phyloP scores from a whole-genome alignment of 2,113 vertebrate genomes.

The Athene noctua region DNA sequence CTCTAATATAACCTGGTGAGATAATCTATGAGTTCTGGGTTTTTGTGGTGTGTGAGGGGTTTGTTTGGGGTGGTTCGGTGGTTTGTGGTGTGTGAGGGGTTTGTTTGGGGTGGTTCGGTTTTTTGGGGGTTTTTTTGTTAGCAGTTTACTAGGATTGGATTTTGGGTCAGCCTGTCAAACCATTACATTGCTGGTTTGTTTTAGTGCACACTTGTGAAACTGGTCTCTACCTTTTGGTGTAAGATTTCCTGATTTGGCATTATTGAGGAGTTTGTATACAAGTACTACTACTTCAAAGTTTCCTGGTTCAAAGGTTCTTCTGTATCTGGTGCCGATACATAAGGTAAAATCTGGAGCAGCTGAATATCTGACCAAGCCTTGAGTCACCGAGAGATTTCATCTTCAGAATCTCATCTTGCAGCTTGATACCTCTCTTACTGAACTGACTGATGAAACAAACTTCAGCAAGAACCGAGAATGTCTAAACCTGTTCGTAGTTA shows the following conservation, averaged over 20 bases:
- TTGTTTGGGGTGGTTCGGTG: too few relatives aligned
- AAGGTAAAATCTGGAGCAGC: background rate
- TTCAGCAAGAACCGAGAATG: conserved; percentile 9
- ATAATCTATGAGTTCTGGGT: background rate
- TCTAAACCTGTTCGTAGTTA: conserved; percentile 58
- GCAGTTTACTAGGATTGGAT: background rate
- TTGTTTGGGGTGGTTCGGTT: background rate
- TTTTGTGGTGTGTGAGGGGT: background rate
- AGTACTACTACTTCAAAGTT: background rate
- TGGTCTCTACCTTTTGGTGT: background rate
- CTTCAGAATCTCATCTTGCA: background rate
- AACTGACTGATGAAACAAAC: background rate
- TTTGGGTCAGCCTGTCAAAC: background rate
- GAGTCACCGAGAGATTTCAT: conserved; percentile 21
- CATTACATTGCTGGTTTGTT: background rate
- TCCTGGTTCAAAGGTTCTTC: conserved; percentile 28
- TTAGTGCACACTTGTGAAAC: background rate
- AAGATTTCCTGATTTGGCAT: background rate
- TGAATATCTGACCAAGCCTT: background rate
- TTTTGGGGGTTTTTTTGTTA: background rate
- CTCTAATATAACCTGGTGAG: background rate
- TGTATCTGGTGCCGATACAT: background rate
- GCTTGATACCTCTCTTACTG: background rate
- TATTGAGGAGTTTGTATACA: background rate
- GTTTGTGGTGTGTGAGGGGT: background rate